Evolutionary conservation across 2,888 invertebrate genomes (phyloP), one percentile per base, ranked within the genome.

Genomic region (Psylliodes chrysocephalus): DNA sequence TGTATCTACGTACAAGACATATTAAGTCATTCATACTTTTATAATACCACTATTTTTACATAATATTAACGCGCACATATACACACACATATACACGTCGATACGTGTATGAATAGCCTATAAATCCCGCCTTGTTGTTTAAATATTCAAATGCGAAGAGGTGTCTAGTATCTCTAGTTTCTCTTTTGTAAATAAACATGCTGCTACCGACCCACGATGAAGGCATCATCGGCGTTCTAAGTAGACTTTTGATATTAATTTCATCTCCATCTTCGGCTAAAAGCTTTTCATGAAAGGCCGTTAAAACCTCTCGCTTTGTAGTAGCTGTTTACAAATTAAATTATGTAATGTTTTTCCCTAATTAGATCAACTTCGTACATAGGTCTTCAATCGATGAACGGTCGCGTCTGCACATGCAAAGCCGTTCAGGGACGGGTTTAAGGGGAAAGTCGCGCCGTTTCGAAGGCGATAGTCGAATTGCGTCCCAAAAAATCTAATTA

Each of bases 301-400:
- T 46, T 46, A 19, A 46, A 44, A 44, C 35, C 40, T 15, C 33
- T 42, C 35, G 35, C 56, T 46, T 46, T 35, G 19, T 46, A 46
- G 10, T 10, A 28, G 40, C 19, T 61, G 19, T 54, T 61, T 49
- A 38, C 28, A 63, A 64, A 68, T 67, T 61, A 56, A 63, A 66
- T 66, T 68, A 63, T 63, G 51, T 63, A 66, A 67, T 59, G 53
- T 38, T 62, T 65, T 66, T 62, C 56, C 38, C 35, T 61, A 64
- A 67, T 67, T 57, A 67, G 61, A 67, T 62, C 61, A 60, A 64
- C 59, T 64, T 63, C 51, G 57, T 55, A n/a, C n/a, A n/a, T n/a
- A 49, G 56, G 64, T 59, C 60, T 67, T 64, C 67, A 56, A 60
- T 59, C 55, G 63, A 66, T 60, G 28, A 38, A 25, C 42, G 42